Evolutionary conservation across 1,140 invertebrate genomes (phyloP).

Genomic region (Chironomus tepperi): DNA sequence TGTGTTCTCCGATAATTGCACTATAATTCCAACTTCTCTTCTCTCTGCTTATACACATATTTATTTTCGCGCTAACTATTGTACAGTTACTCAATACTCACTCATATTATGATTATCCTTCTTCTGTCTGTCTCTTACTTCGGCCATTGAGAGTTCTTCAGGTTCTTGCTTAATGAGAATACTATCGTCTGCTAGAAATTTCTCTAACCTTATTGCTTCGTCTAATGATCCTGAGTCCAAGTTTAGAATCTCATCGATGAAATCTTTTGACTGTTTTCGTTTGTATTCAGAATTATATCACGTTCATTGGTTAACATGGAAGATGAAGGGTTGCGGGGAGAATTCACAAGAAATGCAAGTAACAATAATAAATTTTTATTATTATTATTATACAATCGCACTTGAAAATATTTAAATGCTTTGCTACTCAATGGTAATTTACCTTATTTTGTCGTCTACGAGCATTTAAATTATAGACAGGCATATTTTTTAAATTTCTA

Average conservation of each 20-base stretch:
- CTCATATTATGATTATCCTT: conserved; percentile 99
- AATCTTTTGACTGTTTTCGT: conserved; percentile 57
- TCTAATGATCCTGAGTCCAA: conserved; percentile 48
- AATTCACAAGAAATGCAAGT: neutral
- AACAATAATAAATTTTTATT: conserved; percentile 9
- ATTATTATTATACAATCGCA: conserved; percentile 18
- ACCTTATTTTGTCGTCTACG: conserved; percentile 20
- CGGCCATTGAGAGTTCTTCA: conserved; percentile 54
- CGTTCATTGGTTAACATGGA: no score
- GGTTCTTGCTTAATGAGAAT: conserved; percentile 58
- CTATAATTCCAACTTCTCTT: neutral
- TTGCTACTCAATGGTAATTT: neutral
- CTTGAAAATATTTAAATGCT: neutral
- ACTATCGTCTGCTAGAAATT: conserved; percentile 40
- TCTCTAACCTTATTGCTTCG: conserved; percentile 34
- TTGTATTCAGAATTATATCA: neutral
- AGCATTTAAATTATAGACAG: conserved; percentile 23
- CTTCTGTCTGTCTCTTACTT: conserved; percentile 90
- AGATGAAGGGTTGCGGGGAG: neutral
- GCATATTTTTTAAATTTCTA: conserved; percentile 4
- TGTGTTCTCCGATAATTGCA: neutral
- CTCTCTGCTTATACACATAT: no score
- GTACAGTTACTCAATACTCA: conserved; percentile 71
- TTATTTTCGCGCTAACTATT: neutral
- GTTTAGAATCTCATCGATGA: conserved; percentile 67